Conservation (phyloP, 2,113 vertebrate genomes). For the Cranoglanis bouderius region DNA sequence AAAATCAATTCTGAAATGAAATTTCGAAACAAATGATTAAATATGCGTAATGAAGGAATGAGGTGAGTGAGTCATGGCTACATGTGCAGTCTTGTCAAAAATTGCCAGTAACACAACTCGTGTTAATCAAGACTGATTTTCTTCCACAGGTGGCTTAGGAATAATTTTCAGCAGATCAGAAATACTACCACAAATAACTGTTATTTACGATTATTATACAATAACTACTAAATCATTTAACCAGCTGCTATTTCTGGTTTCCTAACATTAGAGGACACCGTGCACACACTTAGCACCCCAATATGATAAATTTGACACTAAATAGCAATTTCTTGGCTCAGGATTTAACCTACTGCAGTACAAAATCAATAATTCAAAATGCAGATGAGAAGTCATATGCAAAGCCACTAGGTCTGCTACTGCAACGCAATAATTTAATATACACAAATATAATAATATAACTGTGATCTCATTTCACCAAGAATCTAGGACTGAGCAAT, state of each 20-base stretch:
- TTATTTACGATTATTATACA: neutral
- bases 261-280: neutral
- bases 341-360: neutral
- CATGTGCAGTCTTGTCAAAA: neutral
- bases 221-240: neutral
- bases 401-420: too few species aligned
- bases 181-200: neutral
- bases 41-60: neutral
- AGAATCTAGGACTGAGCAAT: neutral
- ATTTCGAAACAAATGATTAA: neutral
- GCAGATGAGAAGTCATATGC: neutral
- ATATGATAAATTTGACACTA: neutral
- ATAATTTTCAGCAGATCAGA: neutral
- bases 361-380: neutral
- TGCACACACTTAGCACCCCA: neutral
- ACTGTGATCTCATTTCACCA: neutral
- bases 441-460: neutral
- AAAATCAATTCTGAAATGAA: neutral
- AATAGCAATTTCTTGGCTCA: neutral
- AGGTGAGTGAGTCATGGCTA: neutral
- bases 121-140: neutral
- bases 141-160: neutral
- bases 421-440: neutral
- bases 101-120: neutral
- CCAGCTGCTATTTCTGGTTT: neutral